A percentile compares a stretch with the other conserved stretches of the same genome.
Conservation (phyloP, 1,140 invertebrate genomes). For the Drosophila seguyi region DNA sequence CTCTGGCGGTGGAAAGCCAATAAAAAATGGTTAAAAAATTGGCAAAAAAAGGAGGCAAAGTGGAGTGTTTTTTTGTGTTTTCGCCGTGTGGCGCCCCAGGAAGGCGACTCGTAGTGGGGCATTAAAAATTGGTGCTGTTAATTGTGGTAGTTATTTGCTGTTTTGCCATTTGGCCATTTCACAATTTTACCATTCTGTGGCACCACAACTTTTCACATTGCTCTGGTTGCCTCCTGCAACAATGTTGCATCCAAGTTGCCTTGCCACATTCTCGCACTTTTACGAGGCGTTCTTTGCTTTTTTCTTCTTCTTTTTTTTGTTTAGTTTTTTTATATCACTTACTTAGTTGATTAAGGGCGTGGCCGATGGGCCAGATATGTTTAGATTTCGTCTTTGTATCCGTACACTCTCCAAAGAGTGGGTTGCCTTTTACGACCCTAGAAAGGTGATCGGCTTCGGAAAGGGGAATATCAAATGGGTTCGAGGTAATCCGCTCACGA, state of each 20-base stretch:
- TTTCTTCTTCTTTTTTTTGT: background rate
- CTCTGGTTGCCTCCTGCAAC: constrained; percentile 40
- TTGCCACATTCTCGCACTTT: constrained; percentile 62
- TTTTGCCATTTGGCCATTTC: constrained; percentile 63
- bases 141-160: constrained; percentile 82
- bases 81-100: constrained; percentile 56
- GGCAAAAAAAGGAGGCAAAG: constrained; percentile 11
- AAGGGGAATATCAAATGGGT: constrained; percentile 20
- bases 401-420: background rate
- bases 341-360: constrained; percentile 82
- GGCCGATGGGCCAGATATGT: constrained; percentile 58
- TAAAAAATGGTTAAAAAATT: constrained; percentile 14
- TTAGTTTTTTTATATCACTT: constrained; percentile 59
- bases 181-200: constrained; percentile 56
- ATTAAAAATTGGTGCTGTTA: constrained; percentile 80
- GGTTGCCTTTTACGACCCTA: constrained; percentile 22
- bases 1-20: constrained; percentile 3
- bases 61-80: constrained; percentile 15
- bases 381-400: constrained; percentile 60
- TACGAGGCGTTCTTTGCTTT: constrained; percentile 55
- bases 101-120: constrained; percentile 31
- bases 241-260: constrained; percentile 64
- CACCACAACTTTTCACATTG: constrained; percentile 47
- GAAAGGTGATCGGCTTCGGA: constrained; percentile 18
- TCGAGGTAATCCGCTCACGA: constrained; percentile 30